Conservation (phyloP, 2,888 invertebrate species). For the Melikaiella ostensackeni region DNA sequence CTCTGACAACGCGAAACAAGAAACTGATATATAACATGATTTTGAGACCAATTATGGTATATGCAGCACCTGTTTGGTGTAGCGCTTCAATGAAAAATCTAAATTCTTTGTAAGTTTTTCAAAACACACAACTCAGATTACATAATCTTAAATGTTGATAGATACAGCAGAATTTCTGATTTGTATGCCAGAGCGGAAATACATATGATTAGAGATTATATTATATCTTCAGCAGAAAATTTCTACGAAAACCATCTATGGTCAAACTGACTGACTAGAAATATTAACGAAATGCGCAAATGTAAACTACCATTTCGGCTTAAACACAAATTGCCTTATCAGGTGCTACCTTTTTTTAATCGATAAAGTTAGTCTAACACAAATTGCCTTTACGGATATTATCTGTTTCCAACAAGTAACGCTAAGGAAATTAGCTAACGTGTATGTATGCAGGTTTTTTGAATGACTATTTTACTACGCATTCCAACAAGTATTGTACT, state of each 20-base stretch:
- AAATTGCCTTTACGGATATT: too few relatives aligned
- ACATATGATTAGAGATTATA: neutral
- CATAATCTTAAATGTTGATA: constrained; percentile 47
- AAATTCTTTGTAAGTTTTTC: constrained; percentile 47
- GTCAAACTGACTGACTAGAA: neutral
- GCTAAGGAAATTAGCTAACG: too few relatives aligned
- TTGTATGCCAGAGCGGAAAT: constrained; percentile 43
- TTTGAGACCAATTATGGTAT: constrained; percentile 51
- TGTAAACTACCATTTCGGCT: constrained; percentile 40
- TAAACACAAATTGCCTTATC: constrained; percentile 53
- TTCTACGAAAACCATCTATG: constrained; percentile 24
- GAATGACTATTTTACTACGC: too few relatives aligned
- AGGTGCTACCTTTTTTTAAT: constrained; percentile 9
- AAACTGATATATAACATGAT: constrained; percentile 54
- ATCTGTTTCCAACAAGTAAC: too few relatives aligned
- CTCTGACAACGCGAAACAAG: constrained; percentile 53
- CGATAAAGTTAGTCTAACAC: too few relatives aligned
- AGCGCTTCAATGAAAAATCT: constrained; percentile 45
- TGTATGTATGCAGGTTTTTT: too few relatives aligned
- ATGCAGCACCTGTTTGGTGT: constrained; percentile 58
- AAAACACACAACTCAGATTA: constrained; percentile 55
- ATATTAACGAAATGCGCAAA: neutral
- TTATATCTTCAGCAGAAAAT: constrained; percentile 21
- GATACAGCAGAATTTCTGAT: constrained; percentile 46
- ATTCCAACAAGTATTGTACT: too few relatives aligned